Conservation (phyloP, 2,888 invertebrate genomes). For the Synanthedon formicaeformis region DNA sequence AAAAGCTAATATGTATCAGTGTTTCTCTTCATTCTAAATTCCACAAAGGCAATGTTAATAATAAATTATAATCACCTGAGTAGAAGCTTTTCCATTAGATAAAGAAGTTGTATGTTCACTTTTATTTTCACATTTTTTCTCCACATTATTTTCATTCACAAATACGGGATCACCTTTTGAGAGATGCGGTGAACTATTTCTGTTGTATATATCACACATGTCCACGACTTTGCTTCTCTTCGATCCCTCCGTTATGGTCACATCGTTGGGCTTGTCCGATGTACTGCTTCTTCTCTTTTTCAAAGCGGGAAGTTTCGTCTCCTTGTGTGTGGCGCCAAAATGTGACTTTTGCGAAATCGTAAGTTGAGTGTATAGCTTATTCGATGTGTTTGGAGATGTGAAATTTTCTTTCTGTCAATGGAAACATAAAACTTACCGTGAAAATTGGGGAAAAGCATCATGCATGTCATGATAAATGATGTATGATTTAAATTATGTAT, state of each 20-base stretch:
- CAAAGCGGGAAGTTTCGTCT: slow-evolving; percentile 44
- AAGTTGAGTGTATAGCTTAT: slow-evolving; percentile 57
- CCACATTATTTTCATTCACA: slow-evolving; percentile 41
- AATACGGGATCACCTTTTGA: slow-evolving; percentile 34
- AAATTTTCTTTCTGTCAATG: slow-evolving; percentile 54
- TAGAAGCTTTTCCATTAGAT: slow-evolving; percentile 48
- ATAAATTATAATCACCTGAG: neutral
- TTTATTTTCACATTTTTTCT: slow-evolving; percentile 46
- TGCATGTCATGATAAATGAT: too few species aligned
- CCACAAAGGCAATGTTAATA: too few species aligned
- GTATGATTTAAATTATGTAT: too few species aligned
- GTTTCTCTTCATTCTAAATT: too few species aligned
- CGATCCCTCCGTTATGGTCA: slow-evolving; percentile 35
- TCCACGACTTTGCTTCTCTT: slow-evolving; percentile 52
- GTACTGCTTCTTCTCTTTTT: slow-evolving; percentile 62
- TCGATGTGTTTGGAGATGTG: slow-evolving; percentile 46
- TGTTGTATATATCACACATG: slow-evolving; percentile 51
- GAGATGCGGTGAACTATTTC: slow-evolving; percentile 35
- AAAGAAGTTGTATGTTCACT: slow-evolving; percentile 29
- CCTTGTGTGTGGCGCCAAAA: slow-evolving; percentile 39
- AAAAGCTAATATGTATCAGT: too few species aligned
- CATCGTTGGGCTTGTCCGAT: slow-evolving; percentile 58
- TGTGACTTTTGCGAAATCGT: slow-evolving; percentile 55
- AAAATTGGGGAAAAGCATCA: too few species aligned
- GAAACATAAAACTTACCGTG: slow-evolving; percentile 2